Evolutionary conservation across 1,140 invertebrate species (phyloP), one percentile per base, ranked within the genome.

Genomic region (Mizuhopecten yessoensis): DNA sequence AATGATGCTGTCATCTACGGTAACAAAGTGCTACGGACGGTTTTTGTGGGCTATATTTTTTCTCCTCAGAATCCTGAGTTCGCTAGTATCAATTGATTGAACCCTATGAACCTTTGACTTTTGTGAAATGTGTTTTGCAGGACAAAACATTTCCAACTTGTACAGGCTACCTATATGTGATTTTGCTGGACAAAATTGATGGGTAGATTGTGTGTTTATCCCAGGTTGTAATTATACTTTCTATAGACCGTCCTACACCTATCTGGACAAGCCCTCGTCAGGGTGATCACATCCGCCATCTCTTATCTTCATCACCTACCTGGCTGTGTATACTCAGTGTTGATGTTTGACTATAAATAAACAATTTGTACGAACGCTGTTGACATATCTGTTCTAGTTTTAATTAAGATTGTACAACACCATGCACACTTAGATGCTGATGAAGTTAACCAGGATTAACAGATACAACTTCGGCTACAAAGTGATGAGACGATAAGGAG

Each of bases 101-200:
- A 29, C 9, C 23, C 57, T 75, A 1, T 7, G n/a, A n/a, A 9
- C 57, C 0, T 75, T 1, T 75, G 57, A 75, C 23, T 75, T 75
- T 75, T n/a, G 57, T 17, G 57, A 75, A n/a, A 57, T 11, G 17
- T 11, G 57, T 75, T 75, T 75, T 75, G 57, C 57, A 7, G 57
- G 57, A 75, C 57, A 75, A 75, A 75, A 75, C 57, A 29, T 75
- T 75, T 75, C 29, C 23, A 5, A 75, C 29, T 3, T 9, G 11
- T 75, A 57, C 45, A 29, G n/a, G n/a, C 29, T 75, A 29, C 57
- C 57, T 29, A 75, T n/a, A n/a, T 75, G 57, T 75, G 57, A 75
- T 75, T 75, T 75, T 75, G 57, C 57, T 1, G 57, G 57, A 75
- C 57, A 75, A 75, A 75, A 75, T 75, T 75, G n/a, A n/a, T 75